Evolutionary conservation across 2,888 invertebrate genomes (phyloP), one percentile per base, ranked within the genome.

Genomic region (Eupithecia tripunctaria): DNA sequence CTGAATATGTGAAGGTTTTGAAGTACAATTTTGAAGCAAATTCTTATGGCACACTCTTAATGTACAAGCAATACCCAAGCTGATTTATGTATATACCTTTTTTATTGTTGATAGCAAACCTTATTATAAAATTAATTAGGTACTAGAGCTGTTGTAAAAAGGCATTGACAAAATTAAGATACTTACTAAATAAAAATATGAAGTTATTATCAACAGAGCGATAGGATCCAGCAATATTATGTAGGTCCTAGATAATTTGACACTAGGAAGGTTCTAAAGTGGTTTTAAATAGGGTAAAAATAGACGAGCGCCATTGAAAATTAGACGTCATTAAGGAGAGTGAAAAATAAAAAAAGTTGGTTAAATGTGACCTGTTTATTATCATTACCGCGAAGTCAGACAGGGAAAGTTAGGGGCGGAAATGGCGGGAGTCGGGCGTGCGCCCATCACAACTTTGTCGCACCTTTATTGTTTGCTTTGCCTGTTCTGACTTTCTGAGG

Each of bases 331-430:
- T 92, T 91, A 91, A 87, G 84, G 84, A 81, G 81, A 84, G 82
- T 86, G 86, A 85, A 88, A 85, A 85, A 84, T 80, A 85, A 85
- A 85, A 88, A 89, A 87, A 86, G 82, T 79, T 87, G 84, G 86
- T 87, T 88, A 85, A 90, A 87, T 87, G 88, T 86, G 87, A 87
- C 86, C 89, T 88, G 90, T 93, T 92, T 92, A 89, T 91, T 90
- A 89, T 89, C 88, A 89, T 92, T 92, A 89, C 85, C 88, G 87
- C 85, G 88, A 89, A 91, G 91, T 88, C 86, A 87, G 85, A 88
- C 62, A 84, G 82, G 82, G 81, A 87, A 92, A 91, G 91, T 91
- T 90, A 90, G 85, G 87, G 81, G 88, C 90, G 93, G 93, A 93
- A 93, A 92, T 91, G 91, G 86, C 85, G 84, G 82, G 82, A 80